Base-by-base conservation (phyloP, 2,888 invertebrate species). In the Sarcophaga subvicina region DNA sequence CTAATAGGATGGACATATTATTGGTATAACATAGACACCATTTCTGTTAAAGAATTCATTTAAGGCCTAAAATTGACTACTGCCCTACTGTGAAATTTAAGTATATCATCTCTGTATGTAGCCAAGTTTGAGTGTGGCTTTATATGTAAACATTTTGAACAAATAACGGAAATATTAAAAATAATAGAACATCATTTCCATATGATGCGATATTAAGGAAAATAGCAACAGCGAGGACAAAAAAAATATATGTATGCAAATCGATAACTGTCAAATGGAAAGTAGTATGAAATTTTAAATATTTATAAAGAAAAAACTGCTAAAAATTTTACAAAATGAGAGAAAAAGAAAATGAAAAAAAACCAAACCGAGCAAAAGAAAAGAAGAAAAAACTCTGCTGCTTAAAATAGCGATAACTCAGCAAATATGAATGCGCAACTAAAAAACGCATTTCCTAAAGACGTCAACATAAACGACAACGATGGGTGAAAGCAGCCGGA, bases 211-310 rank as follows among this genome's bases (percentile, higher is more conserved):
- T 76, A 85, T 37, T 37, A 37, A 37, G 77, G 59, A 83, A 75
- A 75, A 75, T 25, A 17, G 37, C 27, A 70, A n/a, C 47, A 71
- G 60, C 66, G 71, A 54, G 60, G 45, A 60, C 54, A 72, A 69
- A 37, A 37, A 37, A 37, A 37, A 37, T 37, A 37, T 37, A 84
- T 76, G 82, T 20, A 84, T 76, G 82, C 85, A 90, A 92, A 91
- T 92, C 92, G 91, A 91, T 92, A 92, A 90, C 91, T 91, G 91
- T 92, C 92, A 91, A 91, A 91, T 91, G 88, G 89, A 62, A 80
- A 85, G 66, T 70, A 62, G 72, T 77, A 69, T 75, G 81, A 83
- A 84, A 91, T 91, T 91, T 91, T 91, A 91, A 91, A 91, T 91
- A 91, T 91, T 91, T 91, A 91, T 91, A 90, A 89, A 87, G 88